A percentile compares a stretch with the other conserved stretches of the same genome.
phyloP scores from a whole-genome alignment of 2,113 vertebrate genomes.

The Tetraodon nigroviridis region DNA sequence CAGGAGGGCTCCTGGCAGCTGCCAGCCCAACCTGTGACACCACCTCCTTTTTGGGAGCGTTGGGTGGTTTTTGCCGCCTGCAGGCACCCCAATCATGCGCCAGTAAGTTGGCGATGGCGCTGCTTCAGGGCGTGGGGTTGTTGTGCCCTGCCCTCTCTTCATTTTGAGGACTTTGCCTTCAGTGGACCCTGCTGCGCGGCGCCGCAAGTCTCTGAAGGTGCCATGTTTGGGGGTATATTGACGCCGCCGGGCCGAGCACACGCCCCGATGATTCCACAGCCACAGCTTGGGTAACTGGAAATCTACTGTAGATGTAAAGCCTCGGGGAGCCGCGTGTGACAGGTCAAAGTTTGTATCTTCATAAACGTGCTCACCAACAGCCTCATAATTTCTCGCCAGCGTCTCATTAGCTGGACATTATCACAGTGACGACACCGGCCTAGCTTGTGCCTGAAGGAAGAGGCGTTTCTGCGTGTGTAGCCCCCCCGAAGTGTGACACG shows the following conservation, averaged over 20 bases:
- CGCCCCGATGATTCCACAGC: constrained; percentile 47
- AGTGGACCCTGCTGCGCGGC: not conserved
- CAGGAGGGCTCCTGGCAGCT: constrained; percentile 11
- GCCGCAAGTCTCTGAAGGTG: constrained; percentile 13
- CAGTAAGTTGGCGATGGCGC: no score
- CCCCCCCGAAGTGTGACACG: constrained; percentile 47
- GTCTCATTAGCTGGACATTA: constrained; percentile 84
- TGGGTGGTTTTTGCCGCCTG: no score
- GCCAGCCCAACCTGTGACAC: constrained; percentile 11
- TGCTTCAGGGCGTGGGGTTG: no score
- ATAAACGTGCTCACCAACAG: constrained; percentile 66
- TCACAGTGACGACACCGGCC: constrained; percentile 81
- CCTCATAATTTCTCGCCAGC: constrained; percentile 86
- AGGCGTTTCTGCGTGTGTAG: constrained; percentile 55
- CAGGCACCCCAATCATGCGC: no score
- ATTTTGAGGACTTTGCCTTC: no score
- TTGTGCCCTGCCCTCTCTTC: no score
- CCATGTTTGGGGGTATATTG: constrained; percentile 32
- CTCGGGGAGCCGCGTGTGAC: constrained; percentile 50
- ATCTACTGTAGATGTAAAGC: constrained; percentile 77
- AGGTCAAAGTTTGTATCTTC: constrained; percentile 55
- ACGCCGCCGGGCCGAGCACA: constrained; percentile 47
- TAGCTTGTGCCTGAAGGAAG: constrained; percentile 69
- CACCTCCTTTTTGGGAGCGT: not conserved
- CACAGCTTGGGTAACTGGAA: constrained; percentile 48